phyloP scores from a whole-genome alignment of 2,888 invertebrate species.

The Diplolepis rosae region DNA sequence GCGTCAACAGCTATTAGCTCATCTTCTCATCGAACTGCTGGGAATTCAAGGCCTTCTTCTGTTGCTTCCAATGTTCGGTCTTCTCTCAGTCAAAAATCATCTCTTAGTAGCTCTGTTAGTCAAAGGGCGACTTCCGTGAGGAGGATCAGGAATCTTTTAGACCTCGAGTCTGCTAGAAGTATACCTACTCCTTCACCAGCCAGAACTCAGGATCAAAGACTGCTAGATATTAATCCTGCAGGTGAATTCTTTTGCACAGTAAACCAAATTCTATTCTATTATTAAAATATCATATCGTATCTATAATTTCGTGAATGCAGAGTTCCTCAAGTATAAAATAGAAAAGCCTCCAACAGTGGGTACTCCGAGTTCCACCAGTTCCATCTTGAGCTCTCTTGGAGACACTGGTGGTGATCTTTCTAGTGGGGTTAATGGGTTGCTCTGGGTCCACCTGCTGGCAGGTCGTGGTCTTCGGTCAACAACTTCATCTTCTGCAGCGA shows the following conservation, averaged over 20 bases:
- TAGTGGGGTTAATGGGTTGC: slow-evolving; percentile 86
- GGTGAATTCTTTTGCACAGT: slow-evolving; percentile 75
- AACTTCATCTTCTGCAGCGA: slow-evolving; percentile 81
- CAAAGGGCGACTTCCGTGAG: slow-evolving; percentile 80
- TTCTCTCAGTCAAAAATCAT: slow-evolving; percentile 65
- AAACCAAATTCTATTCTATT: not conserved
- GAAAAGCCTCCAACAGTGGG: slow-evolving; percentile 81
- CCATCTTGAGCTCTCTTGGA: slow-evolving; percentile 69
- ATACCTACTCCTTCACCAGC: slow-evolving; percentile 87
- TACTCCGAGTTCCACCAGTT: slow-evolving; percentile 76
- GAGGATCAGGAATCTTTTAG: slow-evolving; percentile 87
- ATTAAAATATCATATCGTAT: too few species aligned
- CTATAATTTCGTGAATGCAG: slow-evolving; percentile 75
- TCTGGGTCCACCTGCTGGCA: slow-evolving; percentile 92
- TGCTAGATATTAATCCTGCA: slow-evolving; percentile 92
- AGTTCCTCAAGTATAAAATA: slow-evolving; percentile 93
- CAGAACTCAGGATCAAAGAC: slow-evolving; percentile 79
- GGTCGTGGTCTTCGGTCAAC: slow-evolving; percentile 89
- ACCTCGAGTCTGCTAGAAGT: slow-evolving; percentile 77
- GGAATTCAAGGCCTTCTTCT: slow-evolving; percentile 67
- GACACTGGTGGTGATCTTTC: slow-evolving; percentile 71
- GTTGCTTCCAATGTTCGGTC: slow-evolving; percentile 68
- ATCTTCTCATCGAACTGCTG: slow-evolving; percentile 64
- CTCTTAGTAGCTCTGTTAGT: slow-evolving; percentile 55
- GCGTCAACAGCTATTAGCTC: slow-evolving; percentile 72